Evolutionary conservation across 2,797 vertebrate species (phyloP).

Genomic region (Allobates femoralis): DNA sequence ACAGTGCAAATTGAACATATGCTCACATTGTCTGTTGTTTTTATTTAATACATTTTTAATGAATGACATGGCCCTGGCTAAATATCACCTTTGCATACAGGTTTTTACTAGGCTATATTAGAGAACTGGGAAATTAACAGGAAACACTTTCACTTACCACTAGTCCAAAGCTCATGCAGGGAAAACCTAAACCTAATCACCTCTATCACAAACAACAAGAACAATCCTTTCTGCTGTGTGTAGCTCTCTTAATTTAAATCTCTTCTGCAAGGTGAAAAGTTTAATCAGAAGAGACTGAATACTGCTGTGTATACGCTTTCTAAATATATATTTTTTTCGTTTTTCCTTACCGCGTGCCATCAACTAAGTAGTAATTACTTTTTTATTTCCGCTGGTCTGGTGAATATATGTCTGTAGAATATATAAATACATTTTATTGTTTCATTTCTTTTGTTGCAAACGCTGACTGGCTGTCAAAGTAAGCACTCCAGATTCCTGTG

Average conservation of each 20-base stretch:
- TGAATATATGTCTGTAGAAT: constrained; percentile 81
- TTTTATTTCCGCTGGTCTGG: constrained; percentile 79
- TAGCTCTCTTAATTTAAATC: constrained; percentile 61
- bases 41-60: constrained; percentile 58
- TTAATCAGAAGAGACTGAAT: constrained; percentile 66
- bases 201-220: constrained; percentile 59
- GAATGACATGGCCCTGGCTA: constrained; percentile 23
- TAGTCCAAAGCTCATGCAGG: constrained; percentile 39
- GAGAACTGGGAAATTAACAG: not conserved
- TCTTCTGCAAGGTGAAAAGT: constrained; percentile 66
- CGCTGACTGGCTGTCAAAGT: constrained; percentile 78
- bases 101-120: not conserved
- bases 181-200: constrained; percentile 52
- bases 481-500: constrained; percentile 80
- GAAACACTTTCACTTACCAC: constrained; percentile 6
- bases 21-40: constrained; percentile 50
- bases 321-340: constrained; percentile 50
- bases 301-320: constrained; percentile 69
- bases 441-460: constrained; percentile 77
- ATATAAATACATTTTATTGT: constrained; percentile 75
- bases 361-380: constrained; percentile 79
- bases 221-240: constrained; percentile 53
- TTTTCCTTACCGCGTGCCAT: constrained; percentile 70
- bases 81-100: constrained; percentile 47
- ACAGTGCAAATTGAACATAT: constrained; percentile 43